Evolutionary conservation across 2,113 vertebrate species (phyloP).

Genomic region (Eurypyga helias): DNA sequence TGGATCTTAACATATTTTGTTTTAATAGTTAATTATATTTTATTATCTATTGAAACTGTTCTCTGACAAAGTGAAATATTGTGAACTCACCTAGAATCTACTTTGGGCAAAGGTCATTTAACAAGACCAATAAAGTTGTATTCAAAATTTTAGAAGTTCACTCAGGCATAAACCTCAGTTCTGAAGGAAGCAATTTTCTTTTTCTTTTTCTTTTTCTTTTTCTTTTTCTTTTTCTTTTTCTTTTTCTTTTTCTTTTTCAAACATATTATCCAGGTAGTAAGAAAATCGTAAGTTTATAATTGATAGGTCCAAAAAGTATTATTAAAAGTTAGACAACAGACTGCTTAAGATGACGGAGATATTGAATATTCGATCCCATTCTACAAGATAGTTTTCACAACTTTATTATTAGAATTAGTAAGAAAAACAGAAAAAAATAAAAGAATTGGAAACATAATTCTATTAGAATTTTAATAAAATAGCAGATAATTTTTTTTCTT

Average conservation of each 20-base stretch:
- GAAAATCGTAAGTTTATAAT: neutral
- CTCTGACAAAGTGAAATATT: neutral
- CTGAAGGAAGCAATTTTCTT: neutral
- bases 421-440: neutral
- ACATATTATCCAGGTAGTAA: neutral
- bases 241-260: neutral
- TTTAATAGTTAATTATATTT: neutral
- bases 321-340: neutral
- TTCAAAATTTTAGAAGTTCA: slow-evolving; percentile 37
- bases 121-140: neutral
- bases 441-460: neutral
- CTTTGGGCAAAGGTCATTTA: neutral
- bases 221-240: neutral
- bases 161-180: neutral
- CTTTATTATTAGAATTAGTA: neutral
- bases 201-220: neutral
- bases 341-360: neutral
- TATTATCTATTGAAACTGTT: neutral
- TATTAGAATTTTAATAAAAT: neutral
- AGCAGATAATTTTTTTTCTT: neutral
- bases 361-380: neutral
- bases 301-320: neutral
- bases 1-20: neutral
- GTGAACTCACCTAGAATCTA: neutral
- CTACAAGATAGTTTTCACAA: neutral